Percentiles rank a stretch among this genome's conserved stretches.
phyloP scores from a whole-genome alignment of 1,140 invertebrate species.

The Plectus sambesii region DNA sequence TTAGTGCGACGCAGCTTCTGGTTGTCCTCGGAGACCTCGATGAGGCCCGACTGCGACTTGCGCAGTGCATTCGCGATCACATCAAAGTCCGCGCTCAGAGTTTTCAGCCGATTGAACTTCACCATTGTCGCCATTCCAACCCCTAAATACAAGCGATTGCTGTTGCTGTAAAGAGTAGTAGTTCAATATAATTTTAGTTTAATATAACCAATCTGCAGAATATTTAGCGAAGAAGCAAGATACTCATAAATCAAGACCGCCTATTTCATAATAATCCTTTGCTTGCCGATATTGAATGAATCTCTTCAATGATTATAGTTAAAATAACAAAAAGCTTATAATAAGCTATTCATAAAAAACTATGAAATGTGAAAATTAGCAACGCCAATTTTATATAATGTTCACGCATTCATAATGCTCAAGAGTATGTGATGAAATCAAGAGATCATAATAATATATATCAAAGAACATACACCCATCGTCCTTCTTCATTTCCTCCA shows the following conservation, averaged over 20 bases:
- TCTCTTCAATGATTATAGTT: conserved; percentile 4
- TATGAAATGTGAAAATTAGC: conserved; percentile 14
- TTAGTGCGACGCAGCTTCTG: conserved; percentile 67
- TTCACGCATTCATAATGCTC: too few relatives aligned
- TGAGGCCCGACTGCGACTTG: conserved; percentile 61
- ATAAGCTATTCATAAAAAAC: conserved; percentile 8
- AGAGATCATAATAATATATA: conserved; percentile 3
- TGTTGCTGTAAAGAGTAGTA: too few relatives aligned
- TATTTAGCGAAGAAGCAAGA: too few relatives aligned
- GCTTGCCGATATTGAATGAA: too few relatives aligned
- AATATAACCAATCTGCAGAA: too few relatives aligned
- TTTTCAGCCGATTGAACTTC: conserved; percentile 73
- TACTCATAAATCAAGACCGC: too few relatives aligned
- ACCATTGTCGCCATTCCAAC: conserved; percentile 67
- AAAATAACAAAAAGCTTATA: conserved; percentile 3
- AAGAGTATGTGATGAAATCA: conserved; percentile 7
- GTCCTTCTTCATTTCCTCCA: conserved; percentile 66
- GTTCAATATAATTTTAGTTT: too few relatives aligned
- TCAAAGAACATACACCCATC: conserved; percentile 62
- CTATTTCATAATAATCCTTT: too few relatives aligned
- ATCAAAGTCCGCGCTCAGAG: conserved; percentile 58
- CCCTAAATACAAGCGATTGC: conserved; percentile 52
- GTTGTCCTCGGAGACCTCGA: conserved; percentile 67
- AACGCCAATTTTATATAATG: too few relatives aligned
- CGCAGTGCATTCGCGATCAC: conserved; percentile 63